phyloP scores from a whole-genome alignment of 2,797 vertebrate species.

The Tachyglossus aculeatus region DNA sequence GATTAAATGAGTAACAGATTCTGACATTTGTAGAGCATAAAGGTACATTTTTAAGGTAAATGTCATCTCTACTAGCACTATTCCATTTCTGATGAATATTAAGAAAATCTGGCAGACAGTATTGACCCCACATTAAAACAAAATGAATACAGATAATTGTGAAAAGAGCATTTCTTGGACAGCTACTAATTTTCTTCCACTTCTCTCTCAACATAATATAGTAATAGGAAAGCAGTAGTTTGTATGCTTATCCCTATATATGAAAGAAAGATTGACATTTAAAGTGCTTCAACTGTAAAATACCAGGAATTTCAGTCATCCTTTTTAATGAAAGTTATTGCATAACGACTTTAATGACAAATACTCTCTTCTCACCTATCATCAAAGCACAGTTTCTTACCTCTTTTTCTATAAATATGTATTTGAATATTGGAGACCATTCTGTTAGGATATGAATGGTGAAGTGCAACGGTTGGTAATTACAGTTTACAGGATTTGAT shows the following conservation, averaged over 20 bases:
- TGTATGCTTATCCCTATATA: not conserved
- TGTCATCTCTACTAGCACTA: not conserved
- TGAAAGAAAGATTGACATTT: not conserved
- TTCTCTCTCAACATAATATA: not conserved
- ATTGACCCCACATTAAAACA: not conserved
- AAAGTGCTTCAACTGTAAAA: rapidly evolving
- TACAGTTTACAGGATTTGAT: too few species aligned
- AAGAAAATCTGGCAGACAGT: not conserved
- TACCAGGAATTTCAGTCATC: rapidly evolving
- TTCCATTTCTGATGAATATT: not conserved
- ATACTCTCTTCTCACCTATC: too few species aligned
- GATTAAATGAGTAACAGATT: conserved; percentile 66
- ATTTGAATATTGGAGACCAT: too few species aligned
- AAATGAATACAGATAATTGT: not conserved
- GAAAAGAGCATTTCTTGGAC: not conserved
- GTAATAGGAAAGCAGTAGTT: too few species aligned
- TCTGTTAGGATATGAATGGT: too few species aligned
- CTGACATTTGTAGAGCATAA: conserved; percentile 25
- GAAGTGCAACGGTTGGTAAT: too few species aligned
- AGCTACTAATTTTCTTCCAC: not conserved
- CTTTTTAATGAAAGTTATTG: not conserved
- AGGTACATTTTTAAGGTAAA: conserved; percentile 17
- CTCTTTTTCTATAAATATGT: too few species aligned
- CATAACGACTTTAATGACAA: not conserved
- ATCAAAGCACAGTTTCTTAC: too few species aligned